Conservation (phyloP, 2,113 vertebrate genomes). For the Camelus dromedarius region DNA sequence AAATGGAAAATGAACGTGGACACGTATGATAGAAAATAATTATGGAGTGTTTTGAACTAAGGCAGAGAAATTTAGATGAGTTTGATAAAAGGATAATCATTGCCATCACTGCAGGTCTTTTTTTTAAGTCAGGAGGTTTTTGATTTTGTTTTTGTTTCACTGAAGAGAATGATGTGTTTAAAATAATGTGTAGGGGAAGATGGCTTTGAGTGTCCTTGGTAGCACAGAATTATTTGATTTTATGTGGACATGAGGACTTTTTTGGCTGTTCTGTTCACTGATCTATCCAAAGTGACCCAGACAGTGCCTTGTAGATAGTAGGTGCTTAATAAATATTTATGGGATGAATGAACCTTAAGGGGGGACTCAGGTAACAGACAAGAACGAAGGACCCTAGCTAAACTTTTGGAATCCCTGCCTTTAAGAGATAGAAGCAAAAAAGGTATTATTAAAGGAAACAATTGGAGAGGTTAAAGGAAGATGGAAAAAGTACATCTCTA, state of each 20-base stretch:
- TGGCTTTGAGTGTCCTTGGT: slow-evolving; percentile 27
- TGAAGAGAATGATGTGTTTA: slow-evolving; percentile 5
- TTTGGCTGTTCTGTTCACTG: not conserved
- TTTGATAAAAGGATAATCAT: not conserved
- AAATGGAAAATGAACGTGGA: slow-evolving; percentile 49
- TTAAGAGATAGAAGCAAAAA: not conserved
- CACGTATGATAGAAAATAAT: slow-evolving; percentile 3
- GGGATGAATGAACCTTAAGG: slow-evolving; percentile 24
- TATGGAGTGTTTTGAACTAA: slow-evolving; percentile 48
- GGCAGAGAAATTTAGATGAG: slow-evolving; percentile 26
- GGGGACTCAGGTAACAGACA: not conserved
- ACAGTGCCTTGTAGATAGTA: not conserved
- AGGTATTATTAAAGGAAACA: not conserved
- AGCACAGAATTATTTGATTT: slow-evolving; percentile 34
- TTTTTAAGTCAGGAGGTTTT: not conserved
- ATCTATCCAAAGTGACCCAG: not conserved
- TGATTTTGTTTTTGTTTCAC: not conserved
- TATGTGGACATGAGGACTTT: not conserved
- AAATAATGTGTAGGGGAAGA: slow-evolving; percentile 20
- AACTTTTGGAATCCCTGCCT: not conserved
- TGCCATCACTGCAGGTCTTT: not conserved
- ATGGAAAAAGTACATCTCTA: not conserved
- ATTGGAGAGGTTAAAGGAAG: slow-evolving; percentile 3
- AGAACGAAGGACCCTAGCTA: not conserved
- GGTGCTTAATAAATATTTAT: slow-evolving; percentile 14